A percentile compares a stretch with the other conserved stretches of the same genome.
Evolutionary conservation across 2,113 vertebrate genomes (phyloP).

Genomic region (Engraulis encrasicolus): DNA sequence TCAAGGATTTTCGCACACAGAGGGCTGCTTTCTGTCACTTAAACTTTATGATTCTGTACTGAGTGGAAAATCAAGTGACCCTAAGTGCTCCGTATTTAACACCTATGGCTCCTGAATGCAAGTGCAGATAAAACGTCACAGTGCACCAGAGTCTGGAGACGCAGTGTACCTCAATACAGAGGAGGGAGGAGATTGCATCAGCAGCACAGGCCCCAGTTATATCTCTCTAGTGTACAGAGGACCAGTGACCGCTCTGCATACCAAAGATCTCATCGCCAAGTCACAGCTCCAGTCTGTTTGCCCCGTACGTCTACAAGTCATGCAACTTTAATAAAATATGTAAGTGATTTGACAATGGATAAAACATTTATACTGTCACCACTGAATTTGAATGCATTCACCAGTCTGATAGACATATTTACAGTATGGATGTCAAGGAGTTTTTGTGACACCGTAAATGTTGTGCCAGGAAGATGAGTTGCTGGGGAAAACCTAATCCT

Average conservation of each 20-base stretch:
- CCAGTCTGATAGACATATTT: background rate
- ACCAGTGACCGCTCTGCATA: background rate
- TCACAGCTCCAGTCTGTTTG: background rate
- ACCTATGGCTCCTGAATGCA: background rate
- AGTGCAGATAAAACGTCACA: background rate
- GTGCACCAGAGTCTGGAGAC: background rate
- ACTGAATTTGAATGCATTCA: background rate
- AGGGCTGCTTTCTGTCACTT: background rate
- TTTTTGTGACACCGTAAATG: background rate
- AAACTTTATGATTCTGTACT: background rate
- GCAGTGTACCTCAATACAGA: background rate
- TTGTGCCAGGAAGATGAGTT: background rate
- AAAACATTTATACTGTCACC: background rate
- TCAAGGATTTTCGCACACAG: no score
- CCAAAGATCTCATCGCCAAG: background rate
- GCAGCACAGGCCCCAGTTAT: background rate
- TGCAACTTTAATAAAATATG: background rate
- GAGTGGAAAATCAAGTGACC: background rate
- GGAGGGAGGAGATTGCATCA: constrained; percentile 6
- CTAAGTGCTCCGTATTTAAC: background rate
- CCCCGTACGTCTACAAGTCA: background rate
- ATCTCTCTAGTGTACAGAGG: background rate
- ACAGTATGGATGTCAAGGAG: background rate
- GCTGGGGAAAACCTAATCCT: no score
- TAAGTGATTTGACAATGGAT: background rate